Evolutionary conservation across 2,797 vertebrate genomes (phyloP).

Genomic region (Eleutherodactylus coqui): DNA sequence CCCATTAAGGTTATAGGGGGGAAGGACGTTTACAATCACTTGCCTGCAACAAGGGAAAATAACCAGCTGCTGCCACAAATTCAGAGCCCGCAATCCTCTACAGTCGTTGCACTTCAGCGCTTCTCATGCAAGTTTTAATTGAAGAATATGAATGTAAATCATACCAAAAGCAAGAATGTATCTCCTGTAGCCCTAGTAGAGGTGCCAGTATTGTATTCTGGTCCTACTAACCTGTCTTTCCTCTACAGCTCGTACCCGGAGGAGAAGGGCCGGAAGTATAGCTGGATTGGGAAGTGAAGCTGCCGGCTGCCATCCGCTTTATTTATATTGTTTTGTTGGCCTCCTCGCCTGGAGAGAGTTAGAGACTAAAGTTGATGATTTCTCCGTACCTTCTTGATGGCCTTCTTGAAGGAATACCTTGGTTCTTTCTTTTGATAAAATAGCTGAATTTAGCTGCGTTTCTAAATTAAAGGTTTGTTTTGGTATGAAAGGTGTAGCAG

Average conservation of each 20-base stretch:
- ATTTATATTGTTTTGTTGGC: background rate
- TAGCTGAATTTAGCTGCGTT: background rate
- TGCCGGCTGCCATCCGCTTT: background rate
- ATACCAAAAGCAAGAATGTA: no score
- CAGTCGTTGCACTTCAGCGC: no score
- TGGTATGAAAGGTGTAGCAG: background rate
- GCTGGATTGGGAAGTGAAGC: slow-evolving; percentile 61
- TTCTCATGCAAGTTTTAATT: no score
- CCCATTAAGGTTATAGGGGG: no score
- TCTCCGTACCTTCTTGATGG: background rate
- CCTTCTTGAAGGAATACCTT: background rate
- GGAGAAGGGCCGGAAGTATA: slow-evolving; percentile 97
- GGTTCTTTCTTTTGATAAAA: background rate
- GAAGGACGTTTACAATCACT: no score
- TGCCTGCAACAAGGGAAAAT: no score
- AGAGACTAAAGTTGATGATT: background rate
- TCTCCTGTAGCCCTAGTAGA: no score
- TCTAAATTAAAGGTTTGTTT: slow-evolving; percentile 24
- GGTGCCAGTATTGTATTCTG: background rate
- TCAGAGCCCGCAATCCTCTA: no score
- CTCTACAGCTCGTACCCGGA: slow-evolving; percentile 90
- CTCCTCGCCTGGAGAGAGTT: background rate
- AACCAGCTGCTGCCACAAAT: no score
- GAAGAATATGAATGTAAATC: no score
- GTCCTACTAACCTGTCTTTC: background rate